phyloP scores from a whole-genome alignment of 2,113 vertebrate species.

The Aptenodytes patagonicus region DNA sequence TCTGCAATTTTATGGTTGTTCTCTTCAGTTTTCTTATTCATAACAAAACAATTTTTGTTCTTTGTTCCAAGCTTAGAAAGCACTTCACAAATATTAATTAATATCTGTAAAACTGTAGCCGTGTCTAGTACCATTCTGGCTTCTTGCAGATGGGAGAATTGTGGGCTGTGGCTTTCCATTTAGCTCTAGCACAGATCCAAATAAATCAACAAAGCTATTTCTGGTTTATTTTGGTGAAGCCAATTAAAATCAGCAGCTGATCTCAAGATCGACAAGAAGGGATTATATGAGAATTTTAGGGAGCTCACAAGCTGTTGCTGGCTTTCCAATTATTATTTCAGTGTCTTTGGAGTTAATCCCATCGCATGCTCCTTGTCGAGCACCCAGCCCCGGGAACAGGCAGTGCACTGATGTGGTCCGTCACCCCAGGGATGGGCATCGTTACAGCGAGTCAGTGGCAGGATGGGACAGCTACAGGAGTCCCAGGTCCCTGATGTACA shows the following conservation, averaged over 20 bases:
- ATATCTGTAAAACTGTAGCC: background rate
- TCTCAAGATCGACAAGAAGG: background rate
- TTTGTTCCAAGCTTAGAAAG: slow-evolving; percentile 26
- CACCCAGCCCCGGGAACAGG: background rate
- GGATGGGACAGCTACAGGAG: background rate
- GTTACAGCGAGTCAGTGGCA: background rate
- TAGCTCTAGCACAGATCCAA: background rate
- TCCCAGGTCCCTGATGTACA: background rate
- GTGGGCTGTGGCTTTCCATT: background rate
- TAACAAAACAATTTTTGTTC: background rate
- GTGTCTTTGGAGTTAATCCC: background rate
- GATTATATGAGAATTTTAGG: background rate
- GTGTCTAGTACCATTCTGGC: background rate
- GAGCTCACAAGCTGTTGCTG: background rate
- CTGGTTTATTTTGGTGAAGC: background rate
- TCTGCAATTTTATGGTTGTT: slow-evolving; percentile 32
- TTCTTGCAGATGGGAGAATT: background rate
- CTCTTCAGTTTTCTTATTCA: slow-evolving; percentile 24
- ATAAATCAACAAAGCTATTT: background rate
- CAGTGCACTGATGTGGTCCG: background rate
- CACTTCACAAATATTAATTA: slow-evolving; percentile 35
- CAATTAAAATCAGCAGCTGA: background rate
- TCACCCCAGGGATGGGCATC: background rate
- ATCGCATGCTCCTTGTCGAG: fast-evolving
- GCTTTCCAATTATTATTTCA: background rate